A percentile compares a stretch with the other conserved stretches of the same genome.
Conservation (phyloP, 2,888 invertebrate species). For the Petrolisthes cinctipes region DNA sequence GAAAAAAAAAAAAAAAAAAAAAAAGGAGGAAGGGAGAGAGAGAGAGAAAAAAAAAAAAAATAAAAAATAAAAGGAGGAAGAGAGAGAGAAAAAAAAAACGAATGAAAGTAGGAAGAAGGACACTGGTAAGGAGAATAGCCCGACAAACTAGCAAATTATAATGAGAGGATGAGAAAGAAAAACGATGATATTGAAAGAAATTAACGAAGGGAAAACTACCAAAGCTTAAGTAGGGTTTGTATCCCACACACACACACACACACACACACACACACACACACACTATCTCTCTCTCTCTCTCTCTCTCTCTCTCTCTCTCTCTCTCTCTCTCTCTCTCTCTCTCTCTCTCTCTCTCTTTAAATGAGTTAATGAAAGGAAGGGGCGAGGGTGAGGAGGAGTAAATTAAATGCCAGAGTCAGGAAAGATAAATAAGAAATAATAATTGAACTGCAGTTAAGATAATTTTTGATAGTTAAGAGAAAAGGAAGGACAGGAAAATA, state of each 20-base stretch:
- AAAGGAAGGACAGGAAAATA: no score
- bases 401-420: background rate
- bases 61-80: background rate
- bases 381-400: background rate
- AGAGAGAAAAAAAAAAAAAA: background rate
- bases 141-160: background rate
- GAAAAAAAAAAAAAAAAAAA: background rate
- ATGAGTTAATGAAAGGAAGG: no score
- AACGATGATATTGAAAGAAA: background rate
- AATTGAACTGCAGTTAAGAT: background rate
- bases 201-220: background rate
- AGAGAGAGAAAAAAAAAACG: background rate
- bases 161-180: background rate
- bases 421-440: background rate
- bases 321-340: background rate
- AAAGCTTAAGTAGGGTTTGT: background rate
- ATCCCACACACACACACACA: no score
- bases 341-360: background rate
- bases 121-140: background rate
- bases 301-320: no score
- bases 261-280: no score
- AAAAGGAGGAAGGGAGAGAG: background rate
- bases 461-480: background rate
- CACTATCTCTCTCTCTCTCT: no score
- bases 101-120: background rate